Evolutionary conservation across 1,140 invertebrate species (phyloP), one percentile per base, ranked within the genome.

Genomic region (Penaeus indicus): DNA sequence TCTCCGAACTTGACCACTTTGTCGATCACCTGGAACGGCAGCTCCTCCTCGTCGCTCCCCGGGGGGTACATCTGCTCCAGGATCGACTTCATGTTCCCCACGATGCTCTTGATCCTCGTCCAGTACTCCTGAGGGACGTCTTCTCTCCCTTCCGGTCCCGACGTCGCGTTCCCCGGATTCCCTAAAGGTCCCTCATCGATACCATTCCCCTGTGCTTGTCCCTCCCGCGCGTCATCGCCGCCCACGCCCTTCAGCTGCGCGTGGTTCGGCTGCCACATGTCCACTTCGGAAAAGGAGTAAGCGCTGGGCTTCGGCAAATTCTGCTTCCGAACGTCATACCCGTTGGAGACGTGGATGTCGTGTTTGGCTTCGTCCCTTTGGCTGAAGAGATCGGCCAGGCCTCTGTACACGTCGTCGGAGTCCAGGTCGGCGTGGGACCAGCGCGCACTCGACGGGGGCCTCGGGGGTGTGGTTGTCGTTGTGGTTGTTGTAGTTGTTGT

Each of bases 61-160:
- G 54, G n/a, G 1, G 81, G 87, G 61, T 88, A 88, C 87, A 88
- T 88, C 72, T 88, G 60, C n/a, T 88, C 67, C 61, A 88, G 62
- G 82, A 88, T 88, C 18, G 87, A 88, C 61, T 84, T 88, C 87
- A 88, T 88, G 72, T 88, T 88, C 3, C 75, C 87, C 21, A 84
- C 72, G 21, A 88, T 88, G 11, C 87, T 64, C 61, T 88, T 88
- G 3, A 88, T 63, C 72, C 87, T 84, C 64, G 79, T 42, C 87
- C 87, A 88, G 72, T 88, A 69, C 21, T 83, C 81, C 60, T 88
- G 79, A 7, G 27, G 67, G 5, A 42, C 84, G 81, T 63, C 81
- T 18, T 84, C 38, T 16, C 32, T 38, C 4, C 64, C 62, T 47
- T 21, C 25, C 19, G 3, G 4, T 5, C 19, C 60, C 75, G 32